Evolutionary conservation across 1,140 invertebrate species (phyloP).

Genomic region (Microplitis mediator): DNA sequence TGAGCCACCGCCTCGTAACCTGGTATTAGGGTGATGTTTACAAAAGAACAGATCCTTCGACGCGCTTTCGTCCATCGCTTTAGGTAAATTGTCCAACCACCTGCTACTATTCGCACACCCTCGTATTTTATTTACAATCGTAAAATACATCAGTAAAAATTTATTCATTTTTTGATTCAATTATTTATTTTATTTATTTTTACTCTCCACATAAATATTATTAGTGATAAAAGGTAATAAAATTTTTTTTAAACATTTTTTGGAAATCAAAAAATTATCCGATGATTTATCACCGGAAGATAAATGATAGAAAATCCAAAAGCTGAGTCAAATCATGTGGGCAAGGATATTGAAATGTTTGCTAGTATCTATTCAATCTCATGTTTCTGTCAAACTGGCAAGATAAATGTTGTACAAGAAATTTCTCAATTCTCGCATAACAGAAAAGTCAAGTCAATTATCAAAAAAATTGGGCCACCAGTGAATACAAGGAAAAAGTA

Average conservation of each 20-base stretch:
- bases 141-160: constrained; percentile 58
- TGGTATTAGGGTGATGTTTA: constrained; percentile 60
- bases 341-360: too few species aligned
- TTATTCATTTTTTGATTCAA: neutral
- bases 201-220: neutral
- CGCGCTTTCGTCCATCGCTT: constrained; percentile 33
- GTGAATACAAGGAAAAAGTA: constrained; percentile 56
- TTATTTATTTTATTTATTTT: neutral
- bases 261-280: too few species aligned
- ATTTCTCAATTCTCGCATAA: constrained; percentile 28
- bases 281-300: constrained; percentile 17
- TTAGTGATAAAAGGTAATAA: neutral
- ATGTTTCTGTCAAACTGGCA: constrained; percentile 36
- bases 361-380: constrained; percentile 37
- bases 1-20: constrained; percentile 53
- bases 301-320: neutral
- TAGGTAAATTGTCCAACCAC: constrained; percentile 50
- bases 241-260: neutral
- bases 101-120: constrained; percentile 43
- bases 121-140: constrained; percentile 56
- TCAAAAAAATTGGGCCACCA: constrained; percentile 57
- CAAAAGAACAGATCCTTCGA: constrained; percentile 49
- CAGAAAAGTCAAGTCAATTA: constrained; percentile 52
- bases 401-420: constrained; percentile 41
- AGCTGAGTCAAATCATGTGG: too few species aligned